Percentiles rank a stretch among this genome's conserved stretches.
phyloP scores from a whole-genome alignment of 2,797 vertebrate species.

The Steatocranus sp. region DNA sequence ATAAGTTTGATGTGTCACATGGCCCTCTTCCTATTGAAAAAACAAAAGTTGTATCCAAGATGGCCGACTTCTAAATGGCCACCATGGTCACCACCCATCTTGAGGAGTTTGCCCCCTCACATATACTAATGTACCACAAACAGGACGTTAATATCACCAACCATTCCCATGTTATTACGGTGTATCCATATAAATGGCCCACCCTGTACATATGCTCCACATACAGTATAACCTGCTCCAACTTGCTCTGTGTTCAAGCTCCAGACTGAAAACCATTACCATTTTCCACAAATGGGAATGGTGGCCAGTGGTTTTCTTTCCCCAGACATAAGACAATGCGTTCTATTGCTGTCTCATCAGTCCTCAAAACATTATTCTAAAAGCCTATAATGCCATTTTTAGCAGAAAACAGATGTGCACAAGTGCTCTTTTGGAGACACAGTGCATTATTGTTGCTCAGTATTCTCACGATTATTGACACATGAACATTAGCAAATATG shows the following conservation, averaged over 20 bases:
- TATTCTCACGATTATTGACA: neutral
- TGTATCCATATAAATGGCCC: no score
- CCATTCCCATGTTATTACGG: no score
- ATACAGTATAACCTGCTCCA: neutral
- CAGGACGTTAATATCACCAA: no score
- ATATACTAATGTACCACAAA: no score
- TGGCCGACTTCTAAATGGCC: no score
- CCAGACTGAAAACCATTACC: neutral
- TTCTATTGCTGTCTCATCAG: neutral
- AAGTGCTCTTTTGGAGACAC: neutral
- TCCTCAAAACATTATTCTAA: neutral
- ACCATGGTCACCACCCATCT: no score
- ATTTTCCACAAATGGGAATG: neutral
- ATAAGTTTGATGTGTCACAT: no score
- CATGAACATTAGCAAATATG: neutral
- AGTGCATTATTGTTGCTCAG: neutral
- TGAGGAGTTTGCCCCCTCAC: no score
- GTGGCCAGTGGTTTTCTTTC: neutral
- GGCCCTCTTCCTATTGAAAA: no score
- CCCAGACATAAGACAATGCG: neutral
- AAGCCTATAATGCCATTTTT: neutral
- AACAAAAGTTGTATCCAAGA: no score
- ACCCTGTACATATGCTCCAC: neutral
- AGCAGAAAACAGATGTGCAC: neutral
- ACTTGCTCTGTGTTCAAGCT: neutral